Conservation (phyloP, 2,888 invertebrate genomes). For the Phymatocera aterrima region DNA sequence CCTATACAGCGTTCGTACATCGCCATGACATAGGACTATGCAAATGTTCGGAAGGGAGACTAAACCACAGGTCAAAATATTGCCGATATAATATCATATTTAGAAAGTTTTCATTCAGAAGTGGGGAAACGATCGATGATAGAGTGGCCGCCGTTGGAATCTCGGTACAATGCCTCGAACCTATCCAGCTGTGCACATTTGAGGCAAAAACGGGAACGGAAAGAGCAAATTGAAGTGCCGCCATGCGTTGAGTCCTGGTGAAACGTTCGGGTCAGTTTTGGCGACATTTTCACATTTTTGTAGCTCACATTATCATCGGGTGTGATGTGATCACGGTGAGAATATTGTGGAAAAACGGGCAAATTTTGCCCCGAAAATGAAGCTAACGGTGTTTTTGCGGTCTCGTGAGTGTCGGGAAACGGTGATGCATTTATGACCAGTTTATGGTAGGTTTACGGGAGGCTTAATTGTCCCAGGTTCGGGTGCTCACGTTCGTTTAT, state of each 20-base stretch:
- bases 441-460: constrained; percentile 35
- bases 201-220: constrained; percentile 1
- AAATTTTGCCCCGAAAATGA: not conserved
- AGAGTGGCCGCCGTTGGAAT: not conserved
- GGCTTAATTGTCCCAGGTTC: constrained; percentile 41
- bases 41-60: not conserved
- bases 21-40: not conserved
- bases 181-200: not conserved
- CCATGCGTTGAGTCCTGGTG: not conserved
- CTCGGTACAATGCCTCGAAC: too few relatives aligned
- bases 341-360: too few relatives aligned
- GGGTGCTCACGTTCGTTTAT: constrained; percentile 34
- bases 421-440: constrained; percentile 32
- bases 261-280: not conserved
- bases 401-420: not conserved
- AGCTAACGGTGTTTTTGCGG: not conserved
- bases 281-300: too few relatives aligned
- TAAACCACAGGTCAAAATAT: not conserved
- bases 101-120: not conserved
- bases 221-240: not conserved
- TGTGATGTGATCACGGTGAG: too few relatives aligned
- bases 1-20: not conserved
- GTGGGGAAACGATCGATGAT: too few relatives aligned
- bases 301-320: too few relatives aligned
- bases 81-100: not conserved